Base-by-base conservation (phyloP, 2,797 vertebrate genomes). In the Zenarchopterus dispar region DNA sequence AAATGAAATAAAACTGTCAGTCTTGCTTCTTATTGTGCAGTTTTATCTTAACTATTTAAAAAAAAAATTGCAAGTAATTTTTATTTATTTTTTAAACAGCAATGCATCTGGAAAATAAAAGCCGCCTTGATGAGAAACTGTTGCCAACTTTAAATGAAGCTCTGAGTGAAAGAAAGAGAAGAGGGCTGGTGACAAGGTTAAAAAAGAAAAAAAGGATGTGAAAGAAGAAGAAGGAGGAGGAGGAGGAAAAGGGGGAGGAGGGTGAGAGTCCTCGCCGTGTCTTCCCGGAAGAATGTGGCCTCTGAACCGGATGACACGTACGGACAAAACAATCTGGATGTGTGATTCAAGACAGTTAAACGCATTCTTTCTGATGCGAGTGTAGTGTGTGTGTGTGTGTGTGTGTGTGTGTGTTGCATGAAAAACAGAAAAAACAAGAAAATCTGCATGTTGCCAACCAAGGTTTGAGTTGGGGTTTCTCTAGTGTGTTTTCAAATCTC, bases 251-350 rank as follows among this genome's bases (percentile, higher is more conserved):
- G 54, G 68, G 47, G 21, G 64, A 1, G 16, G 4, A 1, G 62
- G 53, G 72, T 76, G 80, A 79, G 73, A 84, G 82, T 81, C 80
- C 58, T 76, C 23, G 16, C 82, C 85, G 82, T 87, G 87, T 85
- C 73, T 64, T 81, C 73, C 81, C 68, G 64, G 77, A 82, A 90
- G 84, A 90, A 91, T 87, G 83, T 43, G 5, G 43, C 80, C 85
- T 89, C 75, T 90, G 87, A 89, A 90, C 87, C 73, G 78, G 63
- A 87, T 87, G 85, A 88, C 83, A 90, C 88, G 41, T 74, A 48
- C 71, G 78, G 72, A 87, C 88, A 87, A 86, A 85, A 88, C 83
- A 84, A 84, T 81, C 77, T 78, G 76, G 85, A 82, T 88, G 76
- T 70, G 76, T 56, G 48, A 67, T 52, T 59, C 63, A 55, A 70